These are phyloP conservation scores for Clitarchus hookeri DNA, from an alignment of 2,888 invertebrate genomes.

Conservation along the genomic window DNA sequence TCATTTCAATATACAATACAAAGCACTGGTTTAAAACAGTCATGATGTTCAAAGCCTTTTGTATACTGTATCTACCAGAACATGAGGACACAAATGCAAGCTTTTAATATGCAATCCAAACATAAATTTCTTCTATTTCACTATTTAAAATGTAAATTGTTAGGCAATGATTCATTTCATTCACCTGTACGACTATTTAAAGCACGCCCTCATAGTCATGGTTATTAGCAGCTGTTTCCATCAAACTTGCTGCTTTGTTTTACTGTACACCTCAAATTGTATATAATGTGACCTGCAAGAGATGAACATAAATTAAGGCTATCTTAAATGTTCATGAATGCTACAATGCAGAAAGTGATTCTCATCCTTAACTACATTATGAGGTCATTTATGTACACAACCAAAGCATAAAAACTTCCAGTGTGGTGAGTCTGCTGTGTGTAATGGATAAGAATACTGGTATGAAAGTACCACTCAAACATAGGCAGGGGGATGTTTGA, in stretches of 20 bases:
- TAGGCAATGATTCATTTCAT: neutral
- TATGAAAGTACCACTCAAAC: too few species aligned
- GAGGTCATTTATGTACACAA: too few species aligned
- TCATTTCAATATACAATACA: slow-evolving; percentile 6
- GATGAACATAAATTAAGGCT: neutral
- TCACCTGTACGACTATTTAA: too few species aligned
- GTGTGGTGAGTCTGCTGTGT: too few species aligned
- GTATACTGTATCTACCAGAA: neutral
- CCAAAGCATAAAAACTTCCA: too few species aligned
- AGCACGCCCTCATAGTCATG: neutral
- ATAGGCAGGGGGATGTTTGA: too few species aligned
- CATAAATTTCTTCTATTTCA: neutral
- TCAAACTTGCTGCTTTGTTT: neutral
- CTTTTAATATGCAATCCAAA: neutral
- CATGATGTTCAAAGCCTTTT: neutral
- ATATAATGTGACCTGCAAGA: neutral
- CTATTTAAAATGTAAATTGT: neutral
- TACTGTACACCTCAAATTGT: neutral
- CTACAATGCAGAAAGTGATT: neutral
- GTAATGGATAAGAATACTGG: too few species aligned
- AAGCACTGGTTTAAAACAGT: neutral
- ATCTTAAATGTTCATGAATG: neutral
- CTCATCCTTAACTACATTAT: neutral
- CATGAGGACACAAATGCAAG: neutral
- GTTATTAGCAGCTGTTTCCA: neutral